These are phyloP conservation scores for Rhabdomys pumilio DNA, from an alignment of 2,797 vertebrate genomes.

Conservation along the genomic window DNA sequence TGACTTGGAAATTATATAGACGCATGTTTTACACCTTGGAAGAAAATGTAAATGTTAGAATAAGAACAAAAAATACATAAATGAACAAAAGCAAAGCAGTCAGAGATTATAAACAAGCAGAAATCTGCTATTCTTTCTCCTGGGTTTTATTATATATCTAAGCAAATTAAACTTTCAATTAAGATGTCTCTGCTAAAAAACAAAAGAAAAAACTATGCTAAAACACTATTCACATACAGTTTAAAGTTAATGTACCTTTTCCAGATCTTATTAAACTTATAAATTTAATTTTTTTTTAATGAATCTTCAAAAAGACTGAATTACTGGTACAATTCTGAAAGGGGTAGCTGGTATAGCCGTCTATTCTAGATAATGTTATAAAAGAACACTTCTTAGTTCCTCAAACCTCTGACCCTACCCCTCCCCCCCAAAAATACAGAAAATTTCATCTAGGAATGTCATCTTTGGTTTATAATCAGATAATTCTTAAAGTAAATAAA, in stretches of 20 bases:
- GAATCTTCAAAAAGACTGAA: constrained; percentile 47
- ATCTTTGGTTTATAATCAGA: not conserved
- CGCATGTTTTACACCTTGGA: not conserved
- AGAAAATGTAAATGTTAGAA: not conserved
- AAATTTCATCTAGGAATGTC: constrained; percentile 20
- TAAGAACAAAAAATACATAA: not conserved
- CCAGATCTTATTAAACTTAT: constrained; percentile 29
- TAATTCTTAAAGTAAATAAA: constrained; percentile 48
- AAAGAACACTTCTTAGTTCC: constrained; percentile 38
- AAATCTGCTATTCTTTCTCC: not conserved
- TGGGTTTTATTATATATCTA: constrained; percentile 13
- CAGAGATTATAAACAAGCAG: not conserved
- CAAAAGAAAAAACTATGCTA: not conserved
- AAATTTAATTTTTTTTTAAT: constrained; percentile 32
- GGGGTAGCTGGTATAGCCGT: not conserved
- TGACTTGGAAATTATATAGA: not conserved
- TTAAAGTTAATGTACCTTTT: constrained; percentile 46
- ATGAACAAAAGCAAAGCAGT: not conserved
- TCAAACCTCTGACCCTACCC: not conserved
- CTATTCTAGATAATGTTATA: constrained; percentile 12
- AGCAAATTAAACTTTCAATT: constrained; percentile 46
- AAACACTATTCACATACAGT: constrained; percentile 22
- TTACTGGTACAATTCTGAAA: constrained; percentile 17
- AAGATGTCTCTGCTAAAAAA: not conserved
- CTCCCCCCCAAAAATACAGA: too few species aligned